Percentiles rank a stretch among this genome's conserved stretches.
Conservation (phyloP, 2,797 vertebrate genomes). For the Botia almorhae region DNA sequence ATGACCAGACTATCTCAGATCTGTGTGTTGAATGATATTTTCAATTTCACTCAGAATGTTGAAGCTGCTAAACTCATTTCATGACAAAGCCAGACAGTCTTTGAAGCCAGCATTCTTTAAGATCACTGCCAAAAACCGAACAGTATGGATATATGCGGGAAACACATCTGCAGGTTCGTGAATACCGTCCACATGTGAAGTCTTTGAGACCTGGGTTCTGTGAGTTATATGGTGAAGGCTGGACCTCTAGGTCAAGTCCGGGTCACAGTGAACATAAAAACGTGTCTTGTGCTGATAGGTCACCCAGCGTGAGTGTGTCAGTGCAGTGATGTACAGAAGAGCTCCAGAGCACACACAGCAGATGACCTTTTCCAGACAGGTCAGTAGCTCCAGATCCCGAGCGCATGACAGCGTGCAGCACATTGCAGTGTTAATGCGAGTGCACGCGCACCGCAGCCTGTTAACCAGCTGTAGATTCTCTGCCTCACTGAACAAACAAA, state of each 20-base stretch:
- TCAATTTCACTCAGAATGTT: not conserved
- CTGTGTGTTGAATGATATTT: not conserved
- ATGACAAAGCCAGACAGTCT: not conserved
- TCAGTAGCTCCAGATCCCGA: not conserved
- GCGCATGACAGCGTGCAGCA: constrained; percentile 42
- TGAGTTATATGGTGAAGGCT: constrained; percentile 3
- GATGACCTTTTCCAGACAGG: constrained; percentile 16
- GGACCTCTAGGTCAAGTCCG: constrained; percentile 24
- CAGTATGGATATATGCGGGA: not conserved
- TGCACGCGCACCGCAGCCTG: constrained; percentile 31
- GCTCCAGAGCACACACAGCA: constrained; percentile 19
- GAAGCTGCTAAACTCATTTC: not conserved
- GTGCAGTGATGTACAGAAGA: not conserved
- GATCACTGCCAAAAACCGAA: not conserved
- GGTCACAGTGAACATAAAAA: not conserved
- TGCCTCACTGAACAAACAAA: constrained; percentile 1
- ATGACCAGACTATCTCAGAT: not conserved
- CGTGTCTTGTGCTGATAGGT: constrained; percentile 8
- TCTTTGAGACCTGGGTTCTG: not conserved
- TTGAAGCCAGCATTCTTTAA: too few species aligned
- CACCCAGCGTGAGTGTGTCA: not conserved
- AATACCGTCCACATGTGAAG: constrained; percentile 11
- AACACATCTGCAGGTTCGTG: constrained; percentile 11
- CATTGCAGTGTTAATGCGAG: constrained; percentile 31
- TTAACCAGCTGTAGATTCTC: constrained; percentile 53